Base-by-base conservation (phyloP, 2,797 vertebrate species). In the Sebastes reedi region DNA sequence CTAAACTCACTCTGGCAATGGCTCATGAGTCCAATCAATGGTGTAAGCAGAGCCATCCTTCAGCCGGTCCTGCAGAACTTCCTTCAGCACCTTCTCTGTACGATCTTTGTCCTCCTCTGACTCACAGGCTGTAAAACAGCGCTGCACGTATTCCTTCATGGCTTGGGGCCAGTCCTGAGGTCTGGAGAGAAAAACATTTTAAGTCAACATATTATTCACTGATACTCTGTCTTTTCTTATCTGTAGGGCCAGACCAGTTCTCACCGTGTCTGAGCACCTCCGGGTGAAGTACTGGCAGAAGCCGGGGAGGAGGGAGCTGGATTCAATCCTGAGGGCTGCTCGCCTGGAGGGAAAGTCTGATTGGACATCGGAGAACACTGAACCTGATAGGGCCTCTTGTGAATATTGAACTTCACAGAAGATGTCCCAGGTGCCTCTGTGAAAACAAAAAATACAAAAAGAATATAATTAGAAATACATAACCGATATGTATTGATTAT, bases 61-160 rank as follows among this genome's bases (percentile, higher is more conserved):
- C 11, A 98, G 88, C 52, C 98, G 93, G 52, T 97, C 96, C 94
- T 98, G 97, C 30, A 99, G 92, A 75, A 98, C 96, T 74, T 99
- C 97, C 83, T 99, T 99, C 25, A 99, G 93, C 60, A 97, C 94
- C 69, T 98, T 98, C 89, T 99, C 98, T 0, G 97, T 99, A 4
- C 96, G 95, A 87, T 99, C 98, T 85, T 99, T 99, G 92, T 98
- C 97, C 79, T 98, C 97, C 76, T 99, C 97, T 0, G 97, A 96
- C 88, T 98, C 97, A 5, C 98, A 99, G 30, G 98, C 97, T 0
- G 97, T 97, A 82, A 99, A 99, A 89, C 98, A 99, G 46, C 97
- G 96, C 85, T 99, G 97, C 52, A 99, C 98, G 0, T 98, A 99
- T 65, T 98, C 97, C 83, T 99, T 99, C 97, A 99, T 98, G 20